phyloP scores from a whole-genome alignment of 2,797 vertebrate species.

The Scyliorhinus canicula region DNA sequence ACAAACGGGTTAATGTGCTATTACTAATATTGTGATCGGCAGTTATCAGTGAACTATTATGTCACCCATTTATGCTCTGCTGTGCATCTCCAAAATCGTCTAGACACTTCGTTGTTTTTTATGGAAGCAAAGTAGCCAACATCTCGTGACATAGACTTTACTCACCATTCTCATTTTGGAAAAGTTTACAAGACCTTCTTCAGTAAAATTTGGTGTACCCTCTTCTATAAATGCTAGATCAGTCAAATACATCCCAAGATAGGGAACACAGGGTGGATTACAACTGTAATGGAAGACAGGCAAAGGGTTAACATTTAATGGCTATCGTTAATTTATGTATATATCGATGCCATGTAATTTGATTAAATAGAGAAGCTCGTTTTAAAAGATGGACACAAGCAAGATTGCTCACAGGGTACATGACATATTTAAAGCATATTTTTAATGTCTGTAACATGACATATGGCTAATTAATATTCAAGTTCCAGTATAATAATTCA shows the following conservation, averaged over 20 bases:
- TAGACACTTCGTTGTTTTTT: background rate
- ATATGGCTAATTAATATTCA: background rate
- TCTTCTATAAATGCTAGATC: slow-evolving; percentile 94
- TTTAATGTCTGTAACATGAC: background rate
- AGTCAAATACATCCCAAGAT: slow-evolving; percentile 93
- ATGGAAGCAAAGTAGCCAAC: background rate
- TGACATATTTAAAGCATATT: background rate
- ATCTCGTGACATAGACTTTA: slow-evolving; percentile 34
- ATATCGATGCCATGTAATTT: background rate
- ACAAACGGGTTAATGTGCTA: background rate
- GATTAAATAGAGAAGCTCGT: background rate
- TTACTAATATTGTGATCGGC: background rate
- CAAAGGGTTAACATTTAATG: background rate
- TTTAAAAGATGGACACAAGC: background rate
- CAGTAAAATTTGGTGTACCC: slow-evolving; percentile 90
- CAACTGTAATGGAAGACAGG: slow-evolving; percentile 61
- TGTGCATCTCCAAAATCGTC: background rate
- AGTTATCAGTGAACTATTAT: background rate
- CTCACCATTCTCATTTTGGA: slow-evolving; percentile 98
- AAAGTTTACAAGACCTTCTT: slow-evolving; percentile 93
- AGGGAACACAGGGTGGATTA: slow-evolving; percentile 88
- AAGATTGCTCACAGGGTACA: background rate
- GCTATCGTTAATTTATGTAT: background rate
- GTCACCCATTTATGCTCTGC: background rate
- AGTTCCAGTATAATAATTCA: background rate